Percentiles rank a stretch among this genome's conserved stretches.
Conservation (phyloP, 2,888 invertebrate species). For the Blomia tropicalis region DNA sequence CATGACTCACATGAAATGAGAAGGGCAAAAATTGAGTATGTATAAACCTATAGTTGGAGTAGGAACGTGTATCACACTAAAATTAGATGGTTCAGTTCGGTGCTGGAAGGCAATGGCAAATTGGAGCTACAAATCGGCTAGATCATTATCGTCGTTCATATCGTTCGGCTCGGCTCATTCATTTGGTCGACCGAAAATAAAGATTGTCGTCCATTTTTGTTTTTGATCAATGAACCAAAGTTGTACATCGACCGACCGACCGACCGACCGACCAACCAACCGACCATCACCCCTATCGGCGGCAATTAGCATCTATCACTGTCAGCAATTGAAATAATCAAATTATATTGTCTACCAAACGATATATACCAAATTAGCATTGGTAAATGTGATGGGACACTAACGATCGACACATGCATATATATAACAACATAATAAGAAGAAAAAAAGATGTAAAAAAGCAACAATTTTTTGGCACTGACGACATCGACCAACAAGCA, state of each 20-base stretch:
- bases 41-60: too few species aligned
- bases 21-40: too few species aligned
- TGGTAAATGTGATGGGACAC: background rate
- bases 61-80: too few species aligned
- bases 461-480: background rate
- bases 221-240: too few species aligned
- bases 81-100: background rate
- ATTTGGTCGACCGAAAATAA: too few species aligned
- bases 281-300: background rate
- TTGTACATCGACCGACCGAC: too few species aligned
- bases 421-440: too few species aligned
- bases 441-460: too few species aligned
- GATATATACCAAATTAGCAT: background rate
- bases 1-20: too few species aligned
- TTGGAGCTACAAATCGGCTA: background rate
- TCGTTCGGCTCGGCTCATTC: background rate
- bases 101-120: background rate
- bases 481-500: background rate
- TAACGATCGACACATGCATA: too few species aligned
- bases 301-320: constrained; percentile 10
- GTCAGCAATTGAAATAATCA: constrained; percentile 1
- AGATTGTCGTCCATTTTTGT: too few species aligned
- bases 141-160: background rate
- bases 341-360: constrained; percentile 5
- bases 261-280: too few species aligned